Percentiles rank a stretch among this genome's conserved stretches.
Evolutionary conservation across 2,888 invertebrate species (phyloP).

Genomic region (Mantis religiosa): DNA sequence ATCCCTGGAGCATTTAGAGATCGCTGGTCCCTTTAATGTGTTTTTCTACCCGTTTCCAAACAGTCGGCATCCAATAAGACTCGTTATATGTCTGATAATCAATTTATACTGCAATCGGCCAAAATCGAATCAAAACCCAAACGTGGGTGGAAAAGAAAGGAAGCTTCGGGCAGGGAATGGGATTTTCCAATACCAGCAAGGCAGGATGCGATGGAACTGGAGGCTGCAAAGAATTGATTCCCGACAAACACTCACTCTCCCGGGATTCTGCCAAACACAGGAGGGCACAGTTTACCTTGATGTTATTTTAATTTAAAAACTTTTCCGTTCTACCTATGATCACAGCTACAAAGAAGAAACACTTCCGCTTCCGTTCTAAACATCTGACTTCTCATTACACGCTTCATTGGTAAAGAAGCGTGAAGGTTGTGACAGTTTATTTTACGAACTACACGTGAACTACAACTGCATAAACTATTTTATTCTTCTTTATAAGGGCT

Average conservation of each 20-base stretch:
- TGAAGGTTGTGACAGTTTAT: no score
- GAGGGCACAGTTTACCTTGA: background rate
- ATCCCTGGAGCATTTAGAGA: background rate
- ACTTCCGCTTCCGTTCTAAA: background rate
- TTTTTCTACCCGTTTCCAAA: background rate
- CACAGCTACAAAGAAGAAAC: background rate
- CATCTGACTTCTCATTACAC: background rate
- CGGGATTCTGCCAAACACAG: background rate
- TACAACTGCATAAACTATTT: no score
- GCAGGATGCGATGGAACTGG: background rate
- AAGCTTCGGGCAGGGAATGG: constrained; percentile 19
- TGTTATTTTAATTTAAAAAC: background rate
- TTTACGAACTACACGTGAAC: no score
- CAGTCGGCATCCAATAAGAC: constrained; percentile 15
- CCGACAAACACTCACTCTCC: background rate
- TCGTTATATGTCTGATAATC: constrained; percentile 20
- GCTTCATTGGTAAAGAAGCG: no score
- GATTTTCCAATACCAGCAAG: constrained; percentile 1
- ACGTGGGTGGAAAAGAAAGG: constrained; percentile 25
- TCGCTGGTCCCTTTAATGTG: background rate
- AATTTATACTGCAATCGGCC: constrained; percentile 22
- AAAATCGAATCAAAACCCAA: constrained; percentile 20
- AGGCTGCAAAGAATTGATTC: background rate
- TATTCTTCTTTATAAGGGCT: no score
- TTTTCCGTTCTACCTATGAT: background rate